Base-by-base conservation (phyloP, 1,140 invertebrate genomes). In the Trichonephila clavipes region DNA sequence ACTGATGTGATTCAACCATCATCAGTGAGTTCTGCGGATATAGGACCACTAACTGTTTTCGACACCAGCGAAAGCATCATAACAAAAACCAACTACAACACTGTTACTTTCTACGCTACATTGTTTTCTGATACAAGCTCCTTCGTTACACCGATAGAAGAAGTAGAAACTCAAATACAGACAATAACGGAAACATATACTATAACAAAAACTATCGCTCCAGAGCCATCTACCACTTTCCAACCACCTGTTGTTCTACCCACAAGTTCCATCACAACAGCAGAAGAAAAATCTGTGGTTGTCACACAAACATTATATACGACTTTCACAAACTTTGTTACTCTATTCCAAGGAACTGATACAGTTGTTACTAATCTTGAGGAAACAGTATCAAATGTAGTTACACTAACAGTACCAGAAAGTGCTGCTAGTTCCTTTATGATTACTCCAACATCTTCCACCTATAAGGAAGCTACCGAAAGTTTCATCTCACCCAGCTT, bases 271-370 rank as follows among this genome's bases (percentile, higher is more conserved):
- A 5, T 44, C 14, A 85, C n/a, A 18, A n/a, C 44, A 19, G 92
- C 85, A 44, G 21, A 44, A 28, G 89, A 90, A n/a, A 62, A 61
- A 88, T 94, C 94, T 34, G 89, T 94, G 21, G 64, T 93, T 28
- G 69, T 94, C n/a, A 94, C 93, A 19, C 86, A 83, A 69, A 95
- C 95, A 24, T 82, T 95, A 34, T 95, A 94, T 72, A 95, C 95
- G 19, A 95, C 95, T 62, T 94, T 94, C 66, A 98, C 98, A 2
- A 98, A 98, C 95, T 96, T 98, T 77, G 98, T 98, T 0, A 99
- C 98, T 0, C 98, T 98, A 95, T 98, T 98, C 96, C 97, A 98
- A 95, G 97, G 98, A 92, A 97, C 97, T 34, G 97, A 97, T 1
- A 97, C 98, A 0, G 98, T 97, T 92, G 96, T 98, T 59, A 97